Evolutionary conservation across 2,888 invertebrate species (phyloP).

Genomic region (Dicyrtomina minuta): DNA sequence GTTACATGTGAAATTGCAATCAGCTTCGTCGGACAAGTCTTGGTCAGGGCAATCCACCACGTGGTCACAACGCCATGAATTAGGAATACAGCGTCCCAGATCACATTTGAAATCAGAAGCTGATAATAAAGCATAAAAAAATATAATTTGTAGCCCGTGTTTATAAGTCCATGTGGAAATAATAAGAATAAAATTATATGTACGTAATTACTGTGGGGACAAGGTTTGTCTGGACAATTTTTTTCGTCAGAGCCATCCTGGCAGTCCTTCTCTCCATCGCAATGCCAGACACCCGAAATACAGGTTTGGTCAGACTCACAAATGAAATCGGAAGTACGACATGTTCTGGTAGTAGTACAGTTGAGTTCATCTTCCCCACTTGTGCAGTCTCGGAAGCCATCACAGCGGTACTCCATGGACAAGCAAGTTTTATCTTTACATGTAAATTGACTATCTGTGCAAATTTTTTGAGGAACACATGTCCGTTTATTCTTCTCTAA

Average conservation of each 20-base stretch:
- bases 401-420: slow-evolving; percentile 51
- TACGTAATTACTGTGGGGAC: slow-evolving; percentile 37
- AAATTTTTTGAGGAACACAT: slow-evolving; percentile 53
- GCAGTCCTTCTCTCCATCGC: slow-evolving; percentile 34
- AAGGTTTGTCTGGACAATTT: slow-evolving; percentile 31
- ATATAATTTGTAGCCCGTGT: background rate
- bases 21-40: slow-evolving; percentile 59
- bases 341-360: slow-evolving; percentile 18
- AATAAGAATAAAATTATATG: background rate
- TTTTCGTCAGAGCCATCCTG: slow-evolving; percentile 35
- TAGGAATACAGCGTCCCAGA: slow-evolving; percentile 57
- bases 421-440: slow-evolving; percentile 65
- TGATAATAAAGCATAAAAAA: slow-evolving; percentile 6
- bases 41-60: slow-evolving; percentile 42
- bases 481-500: slow-evolving; percentile 54
- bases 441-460: slow-evolving; percentile 58
- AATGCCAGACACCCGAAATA: slow-evolving; percentile 32
- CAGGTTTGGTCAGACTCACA: slow-evolving; percentile 32
- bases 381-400: slow-evolving; percentile 53
- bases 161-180: background rate
- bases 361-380: slow-evolving; percentile 52
- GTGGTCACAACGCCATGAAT: slow-evolving; percentile 58
- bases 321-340: slow-evolving; percentile 30
- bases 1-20: slow-evolving; percentile 42
- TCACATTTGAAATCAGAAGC: slow-evolving; percentile 56